Percentiles rank a stretch among this genome's conserved stretches.
Evolutionary conservation across 2,797 vertebrate species (phyloP).

Genomic region (Sebastiscus albofasciatus): DNA sequence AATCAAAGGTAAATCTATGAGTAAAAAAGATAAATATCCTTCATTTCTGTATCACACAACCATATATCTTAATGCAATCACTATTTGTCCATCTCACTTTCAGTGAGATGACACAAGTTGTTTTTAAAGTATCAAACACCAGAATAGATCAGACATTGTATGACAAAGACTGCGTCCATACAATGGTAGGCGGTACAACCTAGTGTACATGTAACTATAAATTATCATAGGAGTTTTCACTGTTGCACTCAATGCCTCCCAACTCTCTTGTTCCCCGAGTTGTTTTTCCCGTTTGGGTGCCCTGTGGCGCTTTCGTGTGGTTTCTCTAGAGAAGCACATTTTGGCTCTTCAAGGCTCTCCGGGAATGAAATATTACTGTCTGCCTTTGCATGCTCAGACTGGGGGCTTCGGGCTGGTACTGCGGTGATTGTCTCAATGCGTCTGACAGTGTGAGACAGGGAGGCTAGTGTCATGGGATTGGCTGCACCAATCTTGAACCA

Average conservation of each 20-base stretch:
- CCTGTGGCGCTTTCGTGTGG: slow-evolving; percentile 76
- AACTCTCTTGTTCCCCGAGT: slow-evolving; percentile 67
- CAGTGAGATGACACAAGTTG: background rate
- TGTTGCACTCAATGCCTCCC: slow-evolving; percentile 51
- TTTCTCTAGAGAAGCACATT: slow-evolving; percentile 69
- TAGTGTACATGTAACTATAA: slow-evolving; percentile 51
- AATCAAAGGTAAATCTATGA: background rate
- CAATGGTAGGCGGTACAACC: slow-evolving; percentile 45
- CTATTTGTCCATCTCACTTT: background rate
- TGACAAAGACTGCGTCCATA: slow-evolving; percentile 22
- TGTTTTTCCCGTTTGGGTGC: slow-evolving; percentile 78
- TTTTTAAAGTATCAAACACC: slow-evolving; percentile 11
- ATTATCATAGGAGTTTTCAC: slow-evolving; percentile 54
- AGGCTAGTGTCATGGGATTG: slow-evolving; percentile 38
- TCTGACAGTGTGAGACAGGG: slow-evolving; percentile 27
- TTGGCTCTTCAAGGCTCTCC: slow-evolving; percentile 64
- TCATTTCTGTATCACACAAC: no score
- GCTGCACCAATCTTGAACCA: background rate
- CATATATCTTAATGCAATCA: background rate
- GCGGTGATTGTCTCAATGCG: slow-evolving; percentile 37
- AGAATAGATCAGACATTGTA: slow-evolving; percentile 38
- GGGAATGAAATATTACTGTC: slow-evolving; percentile 73
- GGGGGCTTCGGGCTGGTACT: slow-evolving; percentile 57
- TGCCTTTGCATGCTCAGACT: slow-evolving; percentile 68
- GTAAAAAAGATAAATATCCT: background rate